Evolutionary conservation across 30 jellyfish, hydroid and myxozoan genomes (phyloP).

Genomic region (Chrysaora quinquecirrha): DNA sequence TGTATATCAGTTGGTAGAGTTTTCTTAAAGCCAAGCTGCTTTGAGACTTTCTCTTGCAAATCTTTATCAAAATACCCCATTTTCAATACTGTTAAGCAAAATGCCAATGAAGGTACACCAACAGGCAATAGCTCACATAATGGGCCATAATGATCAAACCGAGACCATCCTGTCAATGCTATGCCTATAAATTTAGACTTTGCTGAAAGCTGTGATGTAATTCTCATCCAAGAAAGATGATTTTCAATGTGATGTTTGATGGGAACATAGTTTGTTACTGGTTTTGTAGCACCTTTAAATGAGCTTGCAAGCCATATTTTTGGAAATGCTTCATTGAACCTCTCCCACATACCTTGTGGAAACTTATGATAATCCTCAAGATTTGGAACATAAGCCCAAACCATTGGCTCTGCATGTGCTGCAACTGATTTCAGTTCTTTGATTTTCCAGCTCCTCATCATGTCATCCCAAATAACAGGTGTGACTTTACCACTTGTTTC

Average conservation of each 20-base stretch:
- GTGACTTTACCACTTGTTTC: slow-evolving; percentile 33
- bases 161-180: slow-evolving; percentile 95
- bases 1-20: slow-evolving; percentile 49
- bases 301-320: slow-evolving; percentile 90
- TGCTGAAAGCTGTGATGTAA: slow-evolving; percentile 44
- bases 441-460: slow-evolving; percentile 86
- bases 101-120: slow-evolving; percentile 79
- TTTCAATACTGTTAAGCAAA: slow-evolving; percentile 63
- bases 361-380: slow-evolving; percentile 56
- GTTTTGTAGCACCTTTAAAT: slow-evolving; percentile 91
- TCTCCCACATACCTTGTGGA: slow-evolving; percentile 94
- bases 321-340: slow-evolving; percentile 54
- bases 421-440: slow-evolving; percentile 56
- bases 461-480: slow-evolving; percentile 96
- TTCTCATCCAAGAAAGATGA: slow-evolving; percentile 82
- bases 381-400: slow-evolving; percentile 89
- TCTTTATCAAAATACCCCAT: slow-evolving; percentile 58
- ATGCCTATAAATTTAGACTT: slow-evolving; percentile 67
- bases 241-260: slow-evolving; percentile 65
- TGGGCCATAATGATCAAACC: slow-evolving; percentile 88
- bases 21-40: slow-evolving; percentile 71
- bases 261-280: slow-evolving; percentile 77
- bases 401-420: slow-evolving; percentile 77
- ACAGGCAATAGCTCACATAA: slow-evolving; percentile 93
- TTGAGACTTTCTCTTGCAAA: slow-evolving; percentile 59